phyloP scores from a whole-genome alignment of 2,113 vertebrate genomes.

The Xiphophorus maculatus region DNA sequence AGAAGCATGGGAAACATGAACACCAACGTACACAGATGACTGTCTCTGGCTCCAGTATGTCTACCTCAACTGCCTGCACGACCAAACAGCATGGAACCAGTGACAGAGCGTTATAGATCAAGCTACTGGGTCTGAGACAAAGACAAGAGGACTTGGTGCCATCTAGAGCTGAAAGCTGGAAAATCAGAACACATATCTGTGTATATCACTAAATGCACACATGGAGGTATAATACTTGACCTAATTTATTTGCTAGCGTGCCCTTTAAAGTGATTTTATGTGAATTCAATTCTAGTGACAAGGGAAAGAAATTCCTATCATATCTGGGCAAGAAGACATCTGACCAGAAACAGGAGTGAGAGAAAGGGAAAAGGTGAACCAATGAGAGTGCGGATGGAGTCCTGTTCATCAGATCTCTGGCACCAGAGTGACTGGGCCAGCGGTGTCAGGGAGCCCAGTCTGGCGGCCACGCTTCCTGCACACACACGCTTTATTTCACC shows the following conservation, averaged over 20 bases:
- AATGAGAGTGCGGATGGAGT: slow-evolving; percentile 57
- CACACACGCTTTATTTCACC: slow-evolving; percentile 64
- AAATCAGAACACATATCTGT: not conserved
- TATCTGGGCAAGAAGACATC: slow-evolving; percentile 33
- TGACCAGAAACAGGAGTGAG: slow-evolving; percentile 25
- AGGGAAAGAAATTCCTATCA: slow-evolving; percentile 25
- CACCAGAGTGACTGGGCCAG: slow-evolving; percentile 75
- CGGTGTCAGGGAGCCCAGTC: slow-evolving; percentile 68
- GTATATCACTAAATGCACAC: not conserved
- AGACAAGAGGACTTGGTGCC: slow-evolving; percentile 57
- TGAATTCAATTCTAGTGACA: slow-evolving; percentile 5
- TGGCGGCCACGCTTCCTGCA: slow-evolving; percentile 71
- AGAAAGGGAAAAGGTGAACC: slow-evolving; percentile 40
- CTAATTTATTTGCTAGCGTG: not conserved
- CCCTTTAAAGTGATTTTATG: not conserved
- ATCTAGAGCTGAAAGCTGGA: slow-evolving; percentile 56
- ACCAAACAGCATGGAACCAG: slow-evolving; percentile 21
- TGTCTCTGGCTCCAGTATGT: slow-evolving; percentile 66
- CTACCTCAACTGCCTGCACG: slow-evolving; percentile 52
- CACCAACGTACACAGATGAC: slow-evolving; percentile 58
- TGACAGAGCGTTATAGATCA: slow-evolving; percentile 18
- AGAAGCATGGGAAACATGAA: slow-evolving; percentile 56
- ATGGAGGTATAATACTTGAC: not conserved
- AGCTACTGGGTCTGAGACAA: slow-evolving; percentile 16
- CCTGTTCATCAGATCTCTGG: slow-evolving; percentile 74